Conservation (phyloP, 2,888 invertebrate species). For the Melolontha melolontha region DNA sequence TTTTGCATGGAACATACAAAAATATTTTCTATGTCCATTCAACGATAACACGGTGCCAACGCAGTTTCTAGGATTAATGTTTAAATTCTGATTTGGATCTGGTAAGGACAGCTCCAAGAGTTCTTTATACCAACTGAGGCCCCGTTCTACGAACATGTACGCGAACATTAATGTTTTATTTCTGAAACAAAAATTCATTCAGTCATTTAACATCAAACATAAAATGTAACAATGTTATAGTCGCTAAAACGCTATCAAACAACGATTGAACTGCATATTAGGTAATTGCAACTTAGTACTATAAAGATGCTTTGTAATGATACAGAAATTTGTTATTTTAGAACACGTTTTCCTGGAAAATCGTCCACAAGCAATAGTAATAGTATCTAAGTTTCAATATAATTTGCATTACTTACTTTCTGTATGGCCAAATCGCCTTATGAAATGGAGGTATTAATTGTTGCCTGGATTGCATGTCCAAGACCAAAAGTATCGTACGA, state of each 20-base stretch:
- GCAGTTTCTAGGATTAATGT: constrained; percentile 96
- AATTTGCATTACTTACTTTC: constrained; percentile 76
- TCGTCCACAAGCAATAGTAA: no score
- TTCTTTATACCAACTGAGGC: constrained; percentile 93
- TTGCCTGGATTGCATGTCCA: constrained; percentile 89
- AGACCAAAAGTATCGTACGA: constrained; percentile 89
- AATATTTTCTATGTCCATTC: constrained; percentile 97
- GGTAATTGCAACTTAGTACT: no score
- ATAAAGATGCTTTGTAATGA: no score
- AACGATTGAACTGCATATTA: no score
- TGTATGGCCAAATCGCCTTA: constrained; percentile 94
- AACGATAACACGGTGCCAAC: constrained; percentile 95
- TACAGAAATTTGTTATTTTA: no score
- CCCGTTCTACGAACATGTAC: constrained; percentile 91
- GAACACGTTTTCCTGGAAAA: no score
- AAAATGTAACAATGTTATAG: background rate
- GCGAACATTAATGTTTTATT: constrained; percentile 97
- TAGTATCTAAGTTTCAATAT: background rate
- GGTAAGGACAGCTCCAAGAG: constrained; percentile 88
- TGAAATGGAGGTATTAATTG: constrained; percentile 92
- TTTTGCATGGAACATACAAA: constrained; percentile 98
- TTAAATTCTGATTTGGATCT: constrained; percentile 78
- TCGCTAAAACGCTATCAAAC: no score
- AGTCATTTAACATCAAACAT: background rate
- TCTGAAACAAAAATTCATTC: constrained; percentile 69